A percentile compares a stretch with the other conserved stretches of the same genome.
phyloP scores from a whole-genome alignment of 2,888 invertebrate genomes.

The Drosophila atroscutellata region DNA sequence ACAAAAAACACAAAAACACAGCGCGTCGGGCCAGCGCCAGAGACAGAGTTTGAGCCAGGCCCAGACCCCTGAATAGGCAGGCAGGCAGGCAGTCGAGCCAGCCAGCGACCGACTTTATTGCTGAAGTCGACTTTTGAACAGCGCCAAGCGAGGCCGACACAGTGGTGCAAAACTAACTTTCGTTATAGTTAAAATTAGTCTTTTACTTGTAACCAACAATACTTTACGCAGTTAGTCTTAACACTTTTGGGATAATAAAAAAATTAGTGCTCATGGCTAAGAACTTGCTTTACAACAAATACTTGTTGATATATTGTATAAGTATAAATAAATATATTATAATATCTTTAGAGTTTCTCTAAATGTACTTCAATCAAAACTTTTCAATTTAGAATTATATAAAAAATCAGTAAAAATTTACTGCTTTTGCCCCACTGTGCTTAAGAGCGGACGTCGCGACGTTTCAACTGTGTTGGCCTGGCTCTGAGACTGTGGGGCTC shows the following conservation, averaged over 20 bases:
- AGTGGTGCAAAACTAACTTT: conserved; percentile 45
- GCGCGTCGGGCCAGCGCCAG: conserved; percentile 24
- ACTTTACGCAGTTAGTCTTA: background rate
- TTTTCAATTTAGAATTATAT: background rate
- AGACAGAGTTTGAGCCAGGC: conserved; percentile 45
- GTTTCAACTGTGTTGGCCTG: conserved; percentile 65
- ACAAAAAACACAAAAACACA: conserved; percentile 33
- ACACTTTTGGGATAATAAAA: background rate
- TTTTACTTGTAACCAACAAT: background rate
- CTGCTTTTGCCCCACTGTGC: conserved; percentile 46
- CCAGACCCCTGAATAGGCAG: conserved; percentile 58
- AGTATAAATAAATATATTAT: background rate
- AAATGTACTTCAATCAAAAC: background rate
- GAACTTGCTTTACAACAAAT: background rate
- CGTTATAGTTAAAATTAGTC: background rate
- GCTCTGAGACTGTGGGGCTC: conserved; percentile 59
- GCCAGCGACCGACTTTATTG: conserved; percentile 77
- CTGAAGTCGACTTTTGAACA: conserved; percentile 71
- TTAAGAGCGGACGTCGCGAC: conserved; percentile 60
- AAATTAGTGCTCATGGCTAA: background rate
- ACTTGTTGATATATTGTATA: background rate
- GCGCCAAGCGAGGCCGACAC: conserved; percentile 59
- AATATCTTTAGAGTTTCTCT: background rate
- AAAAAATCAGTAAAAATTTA: too few relatives aligned
- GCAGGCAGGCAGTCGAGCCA: conserved; percentile 23